These are phyloP conservation scores for Stegophylla sp. DNA, from an alignment of 2,888 invertebrate species.

Conservation along the genomic window DNA sequence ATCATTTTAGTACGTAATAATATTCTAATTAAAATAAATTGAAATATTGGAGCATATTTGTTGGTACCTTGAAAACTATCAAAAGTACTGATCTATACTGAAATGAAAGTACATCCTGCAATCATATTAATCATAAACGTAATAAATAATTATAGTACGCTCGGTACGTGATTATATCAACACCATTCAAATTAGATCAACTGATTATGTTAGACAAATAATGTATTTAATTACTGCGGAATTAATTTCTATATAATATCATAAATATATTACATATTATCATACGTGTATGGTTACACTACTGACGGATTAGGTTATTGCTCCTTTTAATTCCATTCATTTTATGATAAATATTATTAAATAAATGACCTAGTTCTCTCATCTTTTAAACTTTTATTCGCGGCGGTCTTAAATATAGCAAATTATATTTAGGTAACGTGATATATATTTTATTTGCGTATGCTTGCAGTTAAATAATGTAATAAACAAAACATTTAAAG, in stretches of 20 bases:
- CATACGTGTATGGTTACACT: not conserved
- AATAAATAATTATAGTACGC: conserved; percentile 38
- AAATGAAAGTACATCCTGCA: conserved; percentile 41
- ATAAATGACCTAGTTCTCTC: too few species aligned
- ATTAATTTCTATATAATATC: not conserved
- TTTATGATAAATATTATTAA: too few species aligned
- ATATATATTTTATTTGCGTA: too few species aligned
- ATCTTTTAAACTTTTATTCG: too few species aligned
- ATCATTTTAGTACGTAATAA: not conserved
- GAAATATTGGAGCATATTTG: conserved; percentile 9
- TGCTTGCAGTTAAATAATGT: not conserved
- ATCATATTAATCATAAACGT: conserved; percentile 30
- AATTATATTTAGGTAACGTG: too few species aligned
- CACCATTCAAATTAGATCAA: conserved; percentile 2
- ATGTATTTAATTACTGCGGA: conserved; percentile 8
- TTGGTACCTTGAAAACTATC: conserved; percentile 22
- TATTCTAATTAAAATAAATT: conserved; percentile 45
- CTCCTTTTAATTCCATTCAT: too few species aligned
- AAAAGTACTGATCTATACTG: conserved; percentile 18
- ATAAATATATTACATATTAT: too few species aligned
- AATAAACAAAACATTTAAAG: not conserved
- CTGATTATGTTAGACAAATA: conserved; percentile 36
- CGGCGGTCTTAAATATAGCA: too few species aligned
- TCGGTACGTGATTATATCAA: conserved; percentile 14
- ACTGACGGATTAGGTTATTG: too few species aligned